Base-by-base conservation (phyloP, 1,140 invertebrate species). In the Drosophila trapezifrons region DNA sequence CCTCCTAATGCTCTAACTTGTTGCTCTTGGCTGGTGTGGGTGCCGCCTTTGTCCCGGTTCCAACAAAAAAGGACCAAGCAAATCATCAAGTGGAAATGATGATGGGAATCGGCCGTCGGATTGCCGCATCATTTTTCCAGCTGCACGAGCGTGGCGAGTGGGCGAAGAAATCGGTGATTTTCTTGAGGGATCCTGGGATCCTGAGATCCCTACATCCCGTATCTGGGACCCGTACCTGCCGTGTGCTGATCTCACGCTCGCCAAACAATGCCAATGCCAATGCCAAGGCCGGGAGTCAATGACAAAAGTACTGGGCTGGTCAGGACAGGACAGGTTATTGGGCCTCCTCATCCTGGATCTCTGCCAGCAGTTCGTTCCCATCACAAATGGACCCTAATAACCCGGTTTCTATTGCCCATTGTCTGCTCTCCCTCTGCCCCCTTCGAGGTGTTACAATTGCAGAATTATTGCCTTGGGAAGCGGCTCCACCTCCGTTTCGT, bases 401-500 rank as follows among this genome's bases (percentile, higher is more conserved):
- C 71, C 43, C 49, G 52, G 20, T 69, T 65, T 64, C 72, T 35
- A 42, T 76, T 64, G 80, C 43, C 38, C 65, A 59, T 83, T 76
- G 62, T 73, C 40, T 22, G 32, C 32, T 8, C 32, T 20, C 15
- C 27, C 38, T 51, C 37, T 62, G 25, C 40, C 38, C 65, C 54
- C 79, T 40, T 76, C 43, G 59, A 64, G 66, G 62, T 89, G 80
- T 84, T 80, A 90, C 77, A 89, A 89, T 89, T 89, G 85, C 84
- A 80, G 80, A 89, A 90, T 89, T 89, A 89, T 89, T 89, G 85
- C 82, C 84, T 70, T 89, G 84, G 84, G 84, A 89, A 89, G 43
- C 46, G 69, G 80, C 77, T 89, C 85, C 84, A 90, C 85, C 84
- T 75, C 51, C 77, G 66, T 57, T 89, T 89, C 84, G 54, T 72